These are phyloP conservation scores for Cyaniris semiargus DNA, from an alignment of 2,888 invertebrate species.

Conservation along the genomic window DNA sequence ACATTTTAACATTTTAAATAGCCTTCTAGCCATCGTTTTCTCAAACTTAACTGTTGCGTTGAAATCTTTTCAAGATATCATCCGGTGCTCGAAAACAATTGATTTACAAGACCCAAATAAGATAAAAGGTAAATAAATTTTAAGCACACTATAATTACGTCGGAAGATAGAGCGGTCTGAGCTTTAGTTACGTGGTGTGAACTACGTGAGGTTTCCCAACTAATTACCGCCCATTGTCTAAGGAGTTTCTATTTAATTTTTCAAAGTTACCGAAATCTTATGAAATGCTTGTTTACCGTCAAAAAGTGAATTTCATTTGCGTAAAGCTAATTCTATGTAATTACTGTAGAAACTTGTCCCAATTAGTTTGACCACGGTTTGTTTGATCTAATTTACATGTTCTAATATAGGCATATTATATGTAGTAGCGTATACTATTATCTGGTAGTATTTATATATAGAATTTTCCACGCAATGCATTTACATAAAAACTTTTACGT, in stretches of 20 bases:
- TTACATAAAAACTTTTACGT: too few relatives aligned
- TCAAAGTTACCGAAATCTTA: conserved; percentile 52
- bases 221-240: conserved; percentile 74
- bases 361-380: conserved; percentile 12
- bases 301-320: conserved; percentile 26
- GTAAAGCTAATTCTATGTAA: conserved; percentile 24
- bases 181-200: conserved; percentile 49
- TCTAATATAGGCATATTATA: background rate
- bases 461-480: too few relatives aligned
- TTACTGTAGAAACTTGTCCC: conserved; percentile 11
- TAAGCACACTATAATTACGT: background rate
- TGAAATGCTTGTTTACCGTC: conserved; percentile 43
- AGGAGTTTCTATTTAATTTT: conserved; percentile 64
- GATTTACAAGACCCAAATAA: conserved; percentile 5
- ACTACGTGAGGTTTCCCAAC: conserved; percentile 62
- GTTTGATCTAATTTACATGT: background rate
- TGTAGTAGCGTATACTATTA: background rate
- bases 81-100: background rate
- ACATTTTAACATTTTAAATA: conserved; percentile 16
- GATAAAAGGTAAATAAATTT: conserved; percentile 19
- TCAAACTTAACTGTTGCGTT: background rate
- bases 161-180: conserved; percentile 12
- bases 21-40: background rate
- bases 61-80: background rate
- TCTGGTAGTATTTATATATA: background rate